Percentiles rank a stretch among this genome's conserved stretches.
phyloP scores from a whole-genome alignment of 2,113 vertebrate genomes.

The Sebastes fasciatus region DNA sequence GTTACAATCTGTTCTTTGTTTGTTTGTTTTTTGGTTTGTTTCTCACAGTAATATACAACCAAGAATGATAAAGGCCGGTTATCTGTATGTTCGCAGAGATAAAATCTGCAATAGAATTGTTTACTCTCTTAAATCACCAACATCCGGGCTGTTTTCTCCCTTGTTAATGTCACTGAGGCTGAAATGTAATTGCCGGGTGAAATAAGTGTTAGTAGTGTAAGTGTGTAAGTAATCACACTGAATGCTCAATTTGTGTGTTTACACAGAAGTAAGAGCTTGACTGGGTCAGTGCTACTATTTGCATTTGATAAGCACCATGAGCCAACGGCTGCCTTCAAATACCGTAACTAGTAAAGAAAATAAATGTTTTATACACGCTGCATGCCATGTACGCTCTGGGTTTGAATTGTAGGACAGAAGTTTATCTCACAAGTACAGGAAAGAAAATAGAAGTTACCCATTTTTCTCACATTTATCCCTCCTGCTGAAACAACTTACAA shows the following conservation, averaged over 20 bases:
- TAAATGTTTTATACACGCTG: too few species aligned
- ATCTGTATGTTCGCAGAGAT: neutral
- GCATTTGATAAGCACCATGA: too few species aligned
- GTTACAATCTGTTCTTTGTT: neutral
- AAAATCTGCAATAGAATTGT: neutral
- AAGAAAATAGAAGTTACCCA: too few species aligned
- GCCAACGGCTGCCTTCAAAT: too few species aligned
- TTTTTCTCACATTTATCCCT: neutral
- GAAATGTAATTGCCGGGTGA: neutral
- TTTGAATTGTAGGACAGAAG: too few species aligned
- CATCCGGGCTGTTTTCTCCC: too few species aligned
- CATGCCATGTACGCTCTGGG: too few species aligned
- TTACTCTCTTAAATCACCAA: too few species aligned
- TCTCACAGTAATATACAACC: neutral
- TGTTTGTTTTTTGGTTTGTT: neutral
- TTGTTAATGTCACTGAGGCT: too few species aligned
- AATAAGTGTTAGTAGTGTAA: neutral
- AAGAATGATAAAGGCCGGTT: neutral
- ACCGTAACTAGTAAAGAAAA: too few species aligned
- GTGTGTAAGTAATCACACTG: conserved; percentile 58
- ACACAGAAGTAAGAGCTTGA: conserved; percentile 26
- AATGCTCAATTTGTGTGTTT: conserved; percentile 29
- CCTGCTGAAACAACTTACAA: neutral
- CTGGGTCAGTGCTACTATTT: neutral
- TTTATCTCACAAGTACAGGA: too few species aligned